Evolutionary conservation across 2,888 invertebrate genomes (phyloP), one percentile per base, ranked within the genome.

Genomic region (Sarcophaga rosellei): DNA sequence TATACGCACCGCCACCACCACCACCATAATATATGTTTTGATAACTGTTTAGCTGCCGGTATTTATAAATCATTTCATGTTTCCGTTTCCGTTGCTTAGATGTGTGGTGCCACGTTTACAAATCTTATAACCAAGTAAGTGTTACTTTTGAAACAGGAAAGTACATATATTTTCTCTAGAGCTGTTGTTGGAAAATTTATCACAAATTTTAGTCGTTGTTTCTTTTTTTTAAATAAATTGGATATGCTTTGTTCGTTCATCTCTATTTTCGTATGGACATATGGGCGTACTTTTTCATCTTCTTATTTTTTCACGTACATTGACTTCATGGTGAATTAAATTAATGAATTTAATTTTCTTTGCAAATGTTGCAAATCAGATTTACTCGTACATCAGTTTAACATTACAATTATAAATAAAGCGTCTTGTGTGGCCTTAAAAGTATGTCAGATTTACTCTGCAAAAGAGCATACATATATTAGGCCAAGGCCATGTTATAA

Each of bases 1-100:
- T 70, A 25, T 70, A 57, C n/a, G 23, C 57, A 15, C 53, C 4
- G 17, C 8, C 21, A 20, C 3, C 61, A 61, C 10, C 61, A 10
- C 17, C 61, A 35, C 35, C 2, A 35, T 2, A 35, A 35, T 35
- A 11, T 70, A 17, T 68, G 11, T 53, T 4, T 53, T 53, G 44
- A 10, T 21, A 44, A 6, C 17, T 21, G 15, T 69, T 20, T 53
- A 57, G 3, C 57, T 70, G 70, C 35, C n/a, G 23, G 6, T 35
- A 61, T 73, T 73, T 73, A 20, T 44, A 73, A 11, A 21, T 44
- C 59, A 73, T 61, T 73, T 17, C 15, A 21, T 61, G 61, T 44
- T 44, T 73, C 72, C 72, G 59, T 61, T 72, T 72, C 61, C 61
- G n/a, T 44, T 72, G 11, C 15, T 15, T 17, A 15, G 17, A 53